Evolutionary conservation across 2,797 vertebrate genomes (phyloP), one percentile per base, ranked within the genome.

Genomic region (Echiichthys vipera): DNA sequence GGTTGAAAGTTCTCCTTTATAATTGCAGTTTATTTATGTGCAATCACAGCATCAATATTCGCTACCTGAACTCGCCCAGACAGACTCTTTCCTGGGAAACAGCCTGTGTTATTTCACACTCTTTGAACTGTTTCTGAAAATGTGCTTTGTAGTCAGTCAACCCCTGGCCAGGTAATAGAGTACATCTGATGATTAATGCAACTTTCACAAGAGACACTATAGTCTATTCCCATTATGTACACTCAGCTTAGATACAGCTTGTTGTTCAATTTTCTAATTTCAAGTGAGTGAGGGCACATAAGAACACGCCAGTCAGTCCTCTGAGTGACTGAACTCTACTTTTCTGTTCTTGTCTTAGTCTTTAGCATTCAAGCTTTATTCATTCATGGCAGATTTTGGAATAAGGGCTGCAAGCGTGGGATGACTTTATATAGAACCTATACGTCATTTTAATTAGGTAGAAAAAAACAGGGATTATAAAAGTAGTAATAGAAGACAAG

Each of bases 21-120:
- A 59, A 58, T 54, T 55, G 30, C 29, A 10, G 20, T 5, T 17
- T 34, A 55, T 66, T 56, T 14, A 50, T 34, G 36, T 22, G 11
- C 20, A 46, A 17, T 45, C 20, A 50, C 12, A 51, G 27, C 32
- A 69, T 64, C 55, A 40, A 3, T 2, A n/a, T 36, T 22, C 40
- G 22, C 74, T 20, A 22, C 36, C 50, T 78, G 50, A 36, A 40
- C 32, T 64, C 37, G 46, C 30, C 5, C 11, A 17, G 20, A 51
- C 14, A 43, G 27, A 42, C 7, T 29, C 14, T 62, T 83, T 69
- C 32, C 1, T 47, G 50, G n/a, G 71, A 80, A 68, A 66, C 53
- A 18, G 46, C 8, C 3, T 4, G 2, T 54, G 6, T 54, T 2
- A 18, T 49, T 7, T 47, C 22, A 8, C 17, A 51, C 9, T 42